Conservation (phyloP, 2,113 vertebrate species). For the Calyptomena viridis region DNA sequence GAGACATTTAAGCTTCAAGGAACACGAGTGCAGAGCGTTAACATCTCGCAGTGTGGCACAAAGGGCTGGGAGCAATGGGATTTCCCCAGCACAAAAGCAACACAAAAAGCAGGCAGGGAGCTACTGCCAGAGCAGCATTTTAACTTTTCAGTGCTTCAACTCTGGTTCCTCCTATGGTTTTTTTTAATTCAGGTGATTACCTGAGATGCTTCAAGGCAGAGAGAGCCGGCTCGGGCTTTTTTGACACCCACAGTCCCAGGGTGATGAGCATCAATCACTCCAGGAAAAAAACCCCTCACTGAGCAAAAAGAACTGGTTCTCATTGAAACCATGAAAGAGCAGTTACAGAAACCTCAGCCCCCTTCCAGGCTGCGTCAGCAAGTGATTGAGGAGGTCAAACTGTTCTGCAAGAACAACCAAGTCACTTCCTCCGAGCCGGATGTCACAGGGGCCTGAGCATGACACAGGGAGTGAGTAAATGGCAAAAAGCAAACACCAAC, state of each 20-base stretch:
- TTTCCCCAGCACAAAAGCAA: not conserved
- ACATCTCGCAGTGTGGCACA: not conserved
- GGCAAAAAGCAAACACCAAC: not conserved
- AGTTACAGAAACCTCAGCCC: not conserved
- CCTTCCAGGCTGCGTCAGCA: not conserved
- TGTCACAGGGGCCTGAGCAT: not conserved
- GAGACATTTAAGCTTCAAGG: not conserved
- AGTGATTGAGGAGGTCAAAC: not conserved
- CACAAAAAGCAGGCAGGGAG: not conserved
- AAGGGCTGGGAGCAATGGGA: not conserved
- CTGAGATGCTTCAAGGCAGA: not conserved
- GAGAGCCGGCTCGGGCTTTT: not conserved
- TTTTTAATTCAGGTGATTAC: not conserved
- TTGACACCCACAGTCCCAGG: not conserved
- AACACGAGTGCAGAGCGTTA: not conserved
- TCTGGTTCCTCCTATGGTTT: not conserved
- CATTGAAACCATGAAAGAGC: not conserved
- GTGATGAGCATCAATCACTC: not conserved
- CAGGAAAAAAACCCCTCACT: not conserved
- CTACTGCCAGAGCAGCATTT: not conserved
- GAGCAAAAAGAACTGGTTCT: not conserved
- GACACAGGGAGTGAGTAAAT: not conserved
- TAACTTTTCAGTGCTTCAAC: not conserved
- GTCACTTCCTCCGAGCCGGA: not conserved
- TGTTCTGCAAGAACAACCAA: not conserved